Evolutionary conservation across 1,140 invertebrate genomes (phyloP), one percentile per base, ranked within the genome.

Genomic region (Drosophila grimshawi): DNA sequence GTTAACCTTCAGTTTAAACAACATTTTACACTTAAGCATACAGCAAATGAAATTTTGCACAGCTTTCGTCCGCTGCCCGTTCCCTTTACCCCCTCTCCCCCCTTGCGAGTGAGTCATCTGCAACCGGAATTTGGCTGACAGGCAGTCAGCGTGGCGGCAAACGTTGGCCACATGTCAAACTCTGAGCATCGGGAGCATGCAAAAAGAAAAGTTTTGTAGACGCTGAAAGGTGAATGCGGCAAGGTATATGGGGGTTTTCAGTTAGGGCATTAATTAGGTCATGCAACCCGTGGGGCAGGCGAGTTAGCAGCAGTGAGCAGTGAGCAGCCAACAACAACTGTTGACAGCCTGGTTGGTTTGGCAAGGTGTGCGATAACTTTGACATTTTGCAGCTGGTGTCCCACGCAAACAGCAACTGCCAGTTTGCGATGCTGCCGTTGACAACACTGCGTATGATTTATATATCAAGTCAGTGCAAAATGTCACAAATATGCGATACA

Each of bases 401-500:
- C 66, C 71, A 69, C 71, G 71, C 71, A 67, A 72, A 27, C 37
- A 49, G 27, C 61, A 41, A 19, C 32, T 6, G 41, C 48, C 37
- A 52, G 32, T 43, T 43, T 59, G 57, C 30, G 65, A 68, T 67
- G 53, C 57, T 39, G 30, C 10, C 61, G 35, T 37, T 46, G 57
- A 73, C 83, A 77, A 82, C 83, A 59, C 80, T 88, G 83, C 83
- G 83, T 86, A 86, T 86, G 83, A 86, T 83, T 88, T 86, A 86
- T 86, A 75, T 71, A 35, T 52, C 65, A 65, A 64, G 59, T 53
- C 56, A 53, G 53, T 41, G 67, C 68, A 81, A 80, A 72, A 80
- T 86, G 83, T 83, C 79, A 71, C 72, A 80, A 76, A 60, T 75
- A 75, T 65, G 63, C 61, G 60, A 49, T 2, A 3, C 33, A 32